Conservation (phyloP, 2,113 vertebrate species). For the Argyrosomus japonicus region DNA sequence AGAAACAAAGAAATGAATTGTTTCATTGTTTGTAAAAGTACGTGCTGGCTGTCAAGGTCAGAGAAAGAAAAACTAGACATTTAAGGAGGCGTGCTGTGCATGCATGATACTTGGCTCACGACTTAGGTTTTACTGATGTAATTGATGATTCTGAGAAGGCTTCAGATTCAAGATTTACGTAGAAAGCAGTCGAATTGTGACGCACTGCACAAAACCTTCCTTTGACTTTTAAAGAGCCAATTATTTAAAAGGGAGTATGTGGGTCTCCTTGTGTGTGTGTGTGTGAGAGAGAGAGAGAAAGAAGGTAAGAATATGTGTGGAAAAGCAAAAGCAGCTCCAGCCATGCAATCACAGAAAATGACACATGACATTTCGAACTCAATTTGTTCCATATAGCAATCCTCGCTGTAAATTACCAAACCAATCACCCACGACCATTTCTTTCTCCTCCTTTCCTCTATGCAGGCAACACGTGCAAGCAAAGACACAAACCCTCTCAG, state of each 20-base stretch:
- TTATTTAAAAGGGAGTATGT: conserved; percentile 30
- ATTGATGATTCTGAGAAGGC: conserved; percentile 41
- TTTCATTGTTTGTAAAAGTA: conserved; percentile 19
- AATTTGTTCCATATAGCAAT: conserved; percentile 61
- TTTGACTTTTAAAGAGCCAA: conserved; percentile 50
- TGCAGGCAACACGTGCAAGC: conserved; percentile 15
- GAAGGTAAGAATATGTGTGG: conserved; percentile 40
- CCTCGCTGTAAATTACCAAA: conserved; percentile 63
- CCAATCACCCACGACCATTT: conserved; percentile 57
- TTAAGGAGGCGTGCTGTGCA: not conserved
- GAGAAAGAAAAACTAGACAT: conserved; percentile 17
- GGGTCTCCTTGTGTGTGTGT: not conserved
- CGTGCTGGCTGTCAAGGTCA: conserved; percentile 34
- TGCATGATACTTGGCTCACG: conserved; percentile 1
- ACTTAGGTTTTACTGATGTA: conserved; percentile 41
- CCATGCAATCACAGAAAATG: conserved; percentile 65
- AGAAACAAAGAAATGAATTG: conserved; percentile 5
- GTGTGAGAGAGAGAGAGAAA: not conserved
- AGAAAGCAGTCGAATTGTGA: conserved; percentile 28
- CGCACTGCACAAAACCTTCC: conserved; percentile 41
- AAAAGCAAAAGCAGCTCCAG: conserved; percentile 49
- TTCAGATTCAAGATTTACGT: conserved; percentile 26
- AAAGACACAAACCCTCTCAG: conserved; percentile 23
- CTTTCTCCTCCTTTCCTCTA: conserved; percentile 21
- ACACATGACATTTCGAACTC: conserved; percentile 72